Conservation (phyloP, 2,888 invertebrate species). For the Daptonema setosum region DNA sequence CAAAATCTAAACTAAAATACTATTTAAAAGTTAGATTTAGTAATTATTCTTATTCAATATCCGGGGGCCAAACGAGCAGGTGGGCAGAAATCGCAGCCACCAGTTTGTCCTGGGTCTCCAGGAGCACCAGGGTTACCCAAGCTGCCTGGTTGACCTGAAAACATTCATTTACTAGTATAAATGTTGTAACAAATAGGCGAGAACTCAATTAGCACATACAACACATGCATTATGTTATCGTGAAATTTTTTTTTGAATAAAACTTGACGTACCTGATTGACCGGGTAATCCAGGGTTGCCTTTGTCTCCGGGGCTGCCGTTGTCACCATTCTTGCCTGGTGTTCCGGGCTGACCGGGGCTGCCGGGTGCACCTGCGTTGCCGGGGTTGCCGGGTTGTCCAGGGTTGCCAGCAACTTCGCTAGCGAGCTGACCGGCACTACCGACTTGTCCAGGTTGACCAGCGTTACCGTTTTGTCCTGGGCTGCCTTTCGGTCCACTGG, state of each 20-base stretch:
- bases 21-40: too few species aligned
- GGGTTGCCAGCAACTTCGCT: slow-evolving; percentile 2
- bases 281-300: slow-evolving; percentile 3
- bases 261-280: not conserved
- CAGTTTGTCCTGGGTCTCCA: too few species aligned
- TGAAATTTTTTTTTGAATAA: too few species aligned
- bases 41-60: too few species aligned
- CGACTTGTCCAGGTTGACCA: too few species aligned
- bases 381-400: slow-evolving; percentile 13
- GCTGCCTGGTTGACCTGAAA: not conserved
- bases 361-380: slow-evolving; percentile 5
- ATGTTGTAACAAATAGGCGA: too few species aligned
- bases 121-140: slow-evolving; percentile 9
- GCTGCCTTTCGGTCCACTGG: slow-evolving; percentile 20
- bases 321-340: not conserved
- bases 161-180: too few species aligned
- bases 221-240: too few species aligned
- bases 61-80: slow-evolving; percentile 17
- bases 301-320: not conserved
- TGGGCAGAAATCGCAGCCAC: slow-evolving; percentile 17
- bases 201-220: too few species aligned
- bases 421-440: slow-evolving; percentile 5
- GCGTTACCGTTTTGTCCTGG: slow-evolving; percentile 16
- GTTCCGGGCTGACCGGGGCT: slow-evolving; percentile 1
- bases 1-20: too few species aligned